Evolutionary conservation across 2,888 invertebrate species (phyloP).

Genomic region (Noctua janthe): DNA sequence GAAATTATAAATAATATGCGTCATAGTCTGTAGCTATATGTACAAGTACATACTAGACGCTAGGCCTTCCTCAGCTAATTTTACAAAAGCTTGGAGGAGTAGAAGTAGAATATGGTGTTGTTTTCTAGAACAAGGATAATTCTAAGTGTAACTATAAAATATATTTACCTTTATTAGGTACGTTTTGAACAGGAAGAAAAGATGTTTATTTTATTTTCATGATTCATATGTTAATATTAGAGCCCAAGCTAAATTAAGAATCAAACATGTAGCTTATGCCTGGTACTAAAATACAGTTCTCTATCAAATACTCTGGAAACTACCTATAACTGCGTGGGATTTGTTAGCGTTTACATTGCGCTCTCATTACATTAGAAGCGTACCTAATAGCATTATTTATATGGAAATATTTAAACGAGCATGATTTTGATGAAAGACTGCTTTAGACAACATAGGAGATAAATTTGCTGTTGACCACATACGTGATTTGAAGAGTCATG

Average conservation of each 20-base stretch:
- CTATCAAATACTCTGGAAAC: not conserved
- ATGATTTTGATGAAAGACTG: not conserved
- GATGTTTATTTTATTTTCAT: slow-evolving; percentile 22
- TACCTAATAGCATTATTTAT: not conserved
- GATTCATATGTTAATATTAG: slow-evolving; percentile 33
- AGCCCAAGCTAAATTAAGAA: slow-evolving; percentile 22
- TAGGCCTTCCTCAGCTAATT: not conserved
- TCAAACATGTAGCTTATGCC: slow-evolving; percentile 7
- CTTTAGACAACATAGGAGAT: not conserved
- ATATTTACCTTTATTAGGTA: too few relatives aligned
- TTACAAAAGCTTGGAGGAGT: not conserved
- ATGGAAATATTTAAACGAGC: not conserved
- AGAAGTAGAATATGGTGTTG: not conserved
- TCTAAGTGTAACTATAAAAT: too few relatives aligned
- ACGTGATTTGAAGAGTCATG: not conserved
- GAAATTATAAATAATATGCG: not conserved
- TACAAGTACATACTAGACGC: not conserved
- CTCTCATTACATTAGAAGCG: not conserved
- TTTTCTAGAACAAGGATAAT: slow-evolving; percentile 3
- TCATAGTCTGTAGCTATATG: not conserved
- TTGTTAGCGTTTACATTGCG: not conserved
- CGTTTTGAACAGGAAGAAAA: slow-evolving; percentile 17
- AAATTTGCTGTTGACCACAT: not conserved
- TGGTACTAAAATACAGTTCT: slow-evolving; percentile 14
- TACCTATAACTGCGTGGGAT: not conserved